Evolutionary conservation across 2,888 invertebrate genomes (phyloP).

Genomic region (Temnothorax unifasciatus): DNA sequence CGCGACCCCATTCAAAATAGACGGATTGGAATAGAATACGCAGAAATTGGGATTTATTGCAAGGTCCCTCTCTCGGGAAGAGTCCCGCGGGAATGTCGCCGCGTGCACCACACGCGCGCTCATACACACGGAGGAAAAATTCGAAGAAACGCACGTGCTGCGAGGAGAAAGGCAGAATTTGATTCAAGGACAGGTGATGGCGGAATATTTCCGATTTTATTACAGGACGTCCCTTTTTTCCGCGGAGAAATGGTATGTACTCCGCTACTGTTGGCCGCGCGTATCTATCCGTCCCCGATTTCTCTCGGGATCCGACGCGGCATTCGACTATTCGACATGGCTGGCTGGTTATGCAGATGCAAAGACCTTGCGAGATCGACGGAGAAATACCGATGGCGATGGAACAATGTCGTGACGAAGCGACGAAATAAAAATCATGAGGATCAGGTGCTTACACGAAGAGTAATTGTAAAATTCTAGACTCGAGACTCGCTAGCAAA

Average conservation of each 20-base stretch:
- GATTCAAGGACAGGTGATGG: slow-evolving; percentile 29
- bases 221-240: slow-evolving; percentile 24
- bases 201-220: slow-evolving; percentile 58
- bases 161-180: not conserved
- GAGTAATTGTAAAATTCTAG: slow-evolving; percentile 10
- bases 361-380: slow-evolving; percentile 37
- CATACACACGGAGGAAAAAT: slow-evolving; percentile 37
- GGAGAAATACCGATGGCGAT: slow-evolving; percentile 24
- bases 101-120: not conserved
- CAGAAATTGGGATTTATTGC: slow-evolving; percentile 66
- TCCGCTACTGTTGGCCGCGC: not conserved
- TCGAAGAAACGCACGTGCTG: slow-evolving; percentile 31
- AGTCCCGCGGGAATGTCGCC: slow-evolving; percentile 47
- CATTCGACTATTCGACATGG: slow-evolving; percentile 28
- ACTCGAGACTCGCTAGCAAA: not conserved
- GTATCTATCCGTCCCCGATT: slow-evolving; percentile 38
- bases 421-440: slow-evolving; percentile 1
- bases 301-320: slow-evolving; percentile 38
- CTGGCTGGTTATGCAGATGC: slow-evolving; percentile 50
- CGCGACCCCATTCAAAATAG: slow-evolving; percentile 42
- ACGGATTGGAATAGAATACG: slow-evolving; percentile 54
- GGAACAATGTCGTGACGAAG: slow-evolving; percentile 33
- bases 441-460: slow-evolving; percentile 17
- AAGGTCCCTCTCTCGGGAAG: not conserved
- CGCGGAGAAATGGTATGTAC: slow-evolving; percentile 25